Base-by-base conservation (phyloP, 2,888 invertebrate genomes). In the Erebia ligea region DNA sequence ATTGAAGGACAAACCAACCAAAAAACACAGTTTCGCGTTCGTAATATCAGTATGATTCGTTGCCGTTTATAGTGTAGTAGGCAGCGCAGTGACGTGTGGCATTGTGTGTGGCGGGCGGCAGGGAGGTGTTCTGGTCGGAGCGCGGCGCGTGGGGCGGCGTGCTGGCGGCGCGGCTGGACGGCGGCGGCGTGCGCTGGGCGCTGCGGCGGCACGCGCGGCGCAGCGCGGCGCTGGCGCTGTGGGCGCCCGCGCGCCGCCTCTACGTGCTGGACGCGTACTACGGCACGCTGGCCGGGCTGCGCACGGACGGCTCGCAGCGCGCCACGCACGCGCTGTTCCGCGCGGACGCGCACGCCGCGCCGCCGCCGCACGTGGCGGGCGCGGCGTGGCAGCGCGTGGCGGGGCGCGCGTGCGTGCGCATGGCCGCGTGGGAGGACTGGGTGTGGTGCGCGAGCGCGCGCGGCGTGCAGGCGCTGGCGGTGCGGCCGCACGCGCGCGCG, bases 251-350 rank as follows among this genome's bases (percentile, higher is more conserved):
- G 0, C 90, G 93, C n/a, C 92, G 98, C 8, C 86, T 98, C 4
- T 98, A 98, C 92, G 97, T 97, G 96, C 95, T 96, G 13, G 98
- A 98, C 90, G 95, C 95, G n/a, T 97, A 97, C 86, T 94, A 95
- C 76, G 94, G 95, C 77, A 94, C 95, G 21, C 94, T 98, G 70
- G 96, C 97, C 87, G 95, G 95, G 57, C 94, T 95, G 66, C 90
- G 94, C 17, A 86, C 96, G 21, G 96, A 96, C 84, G 97, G 97
- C 73, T 91, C 92, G 67, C 96, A 95, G 79, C 92, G 97, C 56
- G 82, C 79, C 75, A 78, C 84, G 63, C 73, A 87, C 67, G 86
- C 86, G 6, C 68, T 72, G 50, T 90, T 91, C 84, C 69, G 75
- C 61, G 75, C 72, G 8, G 54, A 54, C 17, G 71, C 74, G 65